phyloP scores from a whole-genome alignment of 2,888 invertebrate genomes.

The Nephrotoma guestfalica region DNA sequence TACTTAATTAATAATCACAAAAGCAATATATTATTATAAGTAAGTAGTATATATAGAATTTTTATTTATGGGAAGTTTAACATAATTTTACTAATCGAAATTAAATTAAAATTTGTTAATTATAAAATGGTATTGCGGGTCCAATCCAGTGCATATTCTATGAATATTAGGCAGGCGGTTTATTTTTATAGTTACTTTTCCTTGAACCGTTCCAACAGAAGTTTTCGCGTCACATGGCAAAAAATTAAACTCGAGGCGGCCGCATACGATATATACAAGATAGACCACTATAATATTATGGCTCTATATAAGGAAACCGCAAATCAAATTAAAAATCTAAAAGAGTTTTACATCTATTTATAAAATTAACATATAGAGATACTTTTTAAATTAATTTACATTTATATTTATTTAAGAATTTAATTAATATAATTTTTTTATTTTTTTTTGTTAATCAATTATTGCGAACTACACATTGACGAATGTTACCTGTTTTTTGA shows the following conservation, averaged over 20 bases:
- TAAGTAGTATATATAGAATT: not conserved
- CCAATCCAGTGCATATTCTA: not conserved
- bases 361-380: not conserved
- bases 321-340: not conserved
- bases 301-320: not conserved
- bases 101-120: not conserved
- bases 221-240: not conserved
- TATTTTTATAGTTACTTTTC: not conserved
- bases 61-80: not conserved
- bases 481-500: constrained; percentile 6
- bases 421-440: not conserved
- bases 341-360: not conserved
- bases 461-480: constrained; percentile 17
- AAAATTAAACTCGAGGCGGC: not conserved
- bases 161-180: not conserved
- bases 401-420: not conserved
- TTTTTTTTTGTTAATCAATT: constrained; percentile 5
- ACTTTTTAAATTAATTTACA: constrained; percentile 1
- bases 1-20: not conserved
- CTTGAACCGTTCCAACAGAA: not conserved
- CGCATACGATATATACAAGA: not conserved
- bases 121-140: not conserved
- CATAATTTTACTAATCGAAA: not conserved
- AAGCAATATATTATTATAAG: not conserved
- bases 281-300: not conserved